A percentile compares a stretch with the other conserved stretches of the same genome.
Evolutionary conservation across 2,888 invertebrate genomes (phyloP).

Genomic region (Syritta pipiens): DNA sequence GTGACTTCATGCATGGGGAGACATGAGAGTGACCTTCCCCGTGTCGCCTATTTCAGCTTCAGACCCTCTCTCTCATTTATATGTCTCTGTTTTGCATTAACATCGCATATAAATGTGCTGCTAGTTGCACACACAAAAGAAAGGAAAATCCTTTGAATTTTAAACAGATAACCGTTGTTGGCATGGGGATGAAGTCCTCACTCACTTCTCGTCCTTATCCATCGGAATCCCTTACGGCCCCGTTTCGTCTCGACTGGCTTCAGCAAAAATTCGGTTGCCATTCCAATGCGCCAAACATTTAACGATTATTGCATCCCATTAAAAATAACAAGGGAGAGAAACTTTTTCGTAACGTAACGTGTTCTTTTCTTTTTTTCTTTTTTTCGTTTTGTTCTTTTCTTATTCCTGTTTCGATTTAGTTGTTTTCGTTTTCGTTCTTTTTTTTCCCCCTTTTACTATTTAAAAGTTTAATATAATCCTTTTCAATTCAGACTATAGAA

Average conservation of each 20-base stretch:
- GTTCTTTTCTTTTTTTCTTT: conserved; percentile 61
- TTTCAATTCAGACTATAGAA: conserved; percentile 65
- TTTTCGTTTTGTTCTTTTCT: conserved; percentile 18
- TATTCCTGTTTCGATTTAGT: conserved; percentile 57
- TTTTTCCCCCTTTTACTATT: conserved; percentile 40
- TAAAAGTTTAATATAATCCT: conserved; percentile 67
- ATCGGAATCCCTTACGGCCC: conserved; percentile 32
- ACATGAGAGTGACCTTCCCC: no score
- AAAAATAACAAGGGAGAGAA: conserved; percentile 78
- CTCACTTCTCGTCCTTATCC: not conserved
- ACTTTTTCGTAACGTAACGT: conserved; percentile 77
- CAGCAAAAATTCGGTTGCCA: conserved; percentile 61
- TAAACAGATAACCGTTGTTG: conserved; percentile 59
- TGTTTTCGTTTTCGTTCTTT: conserved; percentile 30
- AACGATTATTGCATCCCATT: conserved; percentile 79
- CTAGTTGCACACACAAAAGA: conserved; percentile 67
- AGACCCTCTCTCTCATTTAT: conserved; percentile 46
- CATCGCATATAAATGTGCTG: conserved; percentile 68
- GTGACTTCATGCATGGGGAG: conserved; percentile 52
- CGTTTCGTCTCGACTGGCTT: conserved; percentile 61
- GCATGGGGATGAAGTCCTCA: conserved; percentile 28
- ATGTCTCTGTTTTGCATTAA: conserved; percentile 67
- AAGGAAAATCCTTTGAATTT: conserved; percentile 68
- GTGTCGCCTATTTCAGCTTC: conserved; percentile 5
- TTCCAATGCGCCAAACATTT: conserved; percentile 74